phyloP scores from a whole-genome alignment of 2,113 vertebrate genomes.

The Lasiurus borealis region DNA sequence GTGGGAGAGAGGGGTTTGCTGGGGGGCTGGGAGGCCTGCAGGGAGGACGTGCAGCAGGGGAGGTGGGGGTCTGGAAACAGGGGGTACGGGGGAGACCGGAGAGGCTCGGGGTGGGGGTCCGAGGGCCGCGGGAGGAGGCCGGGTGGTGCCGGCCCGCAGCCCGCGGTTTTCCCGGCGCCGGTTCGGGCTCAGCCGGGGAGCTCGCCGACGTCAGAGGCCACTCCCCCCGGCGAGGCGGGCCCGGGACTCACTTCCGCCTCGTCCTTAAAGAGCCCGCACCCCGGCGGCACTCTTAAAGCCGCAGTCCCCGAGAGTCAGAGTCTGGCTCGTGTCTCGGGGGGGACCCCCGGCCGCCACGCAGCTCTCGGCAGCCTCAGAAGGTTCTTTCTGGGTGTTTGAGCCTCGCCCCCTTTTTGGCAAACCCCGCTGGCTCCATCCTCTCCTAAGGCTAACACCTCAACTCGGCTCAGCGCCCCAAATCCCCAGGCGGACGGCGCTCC shows the following conservation, averaged over 20 bases:
- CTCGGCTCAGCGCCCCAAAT: background rate
- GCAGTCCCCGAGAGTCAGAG: background rate
- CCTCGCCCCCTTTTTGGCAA: background rate
- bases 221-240: background rate
- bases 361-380: background rate
- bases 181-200: accelerated
- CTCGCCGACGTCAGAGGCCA: background rate
- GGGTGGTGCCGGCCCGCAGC: accelerated
- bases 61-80: background rate
- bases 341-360: accelerated
- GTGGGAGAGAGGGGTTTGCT: background rate
- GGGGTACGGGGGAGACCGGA: too few species aligned
- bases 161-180: accelerated
- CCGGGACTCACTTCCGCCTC: conserved; percentile 59
- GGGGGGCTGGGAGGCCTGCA: background rate
- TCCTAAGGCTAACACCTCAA: background rate
- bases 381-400: background rate
- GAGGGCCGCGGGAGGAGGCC: background rate
- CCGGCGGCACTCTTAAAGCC: conserved; percentile 4
- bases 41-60: too few species aligned
- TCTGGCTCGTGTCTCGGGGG: too few species aligned
- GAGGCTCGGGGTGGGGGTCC: background rate
- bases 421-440: background rate
- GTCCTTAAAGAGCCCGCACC: conserved; percentile 72
- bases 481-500: background rate